Evolutionary conservation across 1,140 invertebrate species (phyloP).

Genomic region (Bombus waltoni): DNA sequence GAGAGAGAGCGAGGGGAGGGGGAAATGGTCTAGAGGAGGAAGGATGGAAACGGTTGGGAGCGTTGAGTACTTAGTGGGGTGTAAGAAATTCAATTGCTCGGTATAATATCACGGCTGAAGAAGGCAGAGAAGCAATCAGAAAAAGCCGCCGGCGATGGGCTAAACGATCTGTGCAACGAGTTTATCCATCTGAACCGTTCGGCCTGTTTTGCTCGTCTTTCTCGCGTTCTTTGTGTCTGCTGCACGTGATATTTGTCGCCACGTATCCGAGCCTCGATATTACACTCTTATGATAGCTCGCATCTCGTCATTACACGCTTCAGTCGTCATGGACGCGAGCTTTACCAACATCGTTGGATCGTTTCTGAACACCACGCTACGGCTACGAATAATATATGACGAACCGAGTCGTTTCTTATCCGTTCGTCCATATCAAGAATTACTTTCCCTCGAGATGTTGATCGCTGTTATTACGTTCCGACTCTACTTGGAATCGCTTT

Average conservation of each 20-base stretch:
- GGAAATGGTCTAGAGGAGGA: neutral
- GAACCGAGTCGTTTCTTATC: slow-evolving; percentile 15
- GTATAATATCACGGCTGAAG: slow-evolving; percentile 65
- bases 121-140: slow-evolving; percentile 67
- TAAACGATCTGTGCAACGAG: slow-evolving; percentile 68
- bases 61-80: slow-evolving; percentile 43
- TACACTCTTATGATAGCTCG: slow-evolving; percentile 4
- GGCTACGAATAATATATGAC: slow-evolving; percentile 4
- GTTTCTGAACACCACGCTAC: neutral
- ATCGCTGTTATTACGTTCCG: neutral
- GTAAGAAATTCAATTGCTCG: slow-evolving; percentile 72
- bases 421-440: slow-evolving; percentile 1
- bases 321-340: slow-evolving; percentile 31
- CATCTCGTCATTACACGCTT: slow-evolving; percentile 63
- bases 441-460: slow-evolving; percentile 13
- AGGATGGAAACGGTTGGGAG: neutral
- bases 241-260: slow-evolving; percentile 60
- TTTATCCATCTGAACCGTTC: slow-evolving; percentile 58
- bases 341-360: neutral
- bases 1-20: neutral
- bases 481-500: neutral
- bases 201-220: slow-evolving; percentile 28
- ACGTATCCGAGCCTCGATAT: slow-evolving; percentile 18
- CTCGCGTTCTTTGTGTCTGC: slow-evolving; percentile 41
- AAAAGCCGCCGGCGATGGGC: slow-evolving; percentile 67